phyloP scores from a whole-genome alignment of 2,888 invertebrate species.

The Toxonevra muliebris region DNA sequence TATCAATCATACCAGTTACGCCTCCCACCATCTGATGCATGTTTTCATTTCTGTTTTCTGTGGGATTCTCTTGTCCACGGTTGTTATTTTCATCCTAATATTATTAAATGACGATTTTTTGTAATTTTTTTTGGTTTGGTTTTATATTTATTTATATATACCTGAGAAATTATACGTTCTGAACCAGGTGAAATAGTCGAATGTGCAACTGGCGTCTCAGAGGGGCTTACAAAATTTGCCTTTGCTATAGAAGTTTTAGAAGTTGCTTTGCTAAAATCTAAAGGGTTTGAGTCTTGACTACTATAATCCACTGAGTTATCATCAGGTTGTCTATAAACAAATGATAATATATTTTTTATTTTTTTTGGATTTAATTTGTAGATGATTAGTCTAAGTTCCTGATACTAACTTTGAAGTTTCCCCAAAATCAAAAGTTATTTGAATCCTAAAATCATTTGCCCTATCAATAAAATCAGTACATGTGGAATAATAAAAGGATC shows the following conservation, averaged over 20 bases:
- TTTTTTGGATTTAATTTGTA: too few species aligned
- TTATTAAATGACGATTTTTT: not conserved
- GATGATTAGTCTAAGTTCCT: too few species aligned
- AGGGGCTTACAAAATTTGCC: conserved; percentile 21
- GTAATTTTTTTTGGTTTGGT: not conserved
- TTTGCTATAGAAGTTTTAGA: conserved; percentile 18
- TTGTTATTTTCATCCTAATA: conserved; percentile 61
- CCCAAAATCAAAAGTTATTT: too few species aligned
- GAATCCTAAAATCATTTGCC: too few species aligned
- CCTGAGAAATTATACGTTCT: conserved; percentile 33
- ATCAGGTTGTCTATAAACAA: conserved; percentile 48
- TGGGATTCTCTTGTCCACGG: conserved; percentile 48
- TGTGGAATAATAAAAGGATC: too few species aligned
- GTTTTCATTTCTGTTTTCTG: conserved; percentile 35
- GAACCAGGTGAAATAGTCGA: conserved; percentile 33
- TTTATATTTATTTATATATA: conserved; percentile 8
- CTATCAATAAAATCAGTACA: too few species aligned
- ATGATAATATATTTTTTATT: not conserved
- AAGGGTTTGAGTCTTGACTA: conserved; percentile 64
- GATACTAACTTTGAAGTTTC: too few species aligned
- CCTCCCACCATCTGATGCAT: conserved; percentile 34
- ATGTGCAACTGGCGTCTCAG: conserved; percentile 25
- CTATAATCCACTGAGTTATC: conserved; percentile 61
- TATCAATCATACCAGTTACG: conserved; percentile 43
- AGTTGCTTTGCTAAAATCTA: conserved; percentile 67